A percentile compares a stretch with the other conserved stretches of the same genome.
phyloP scores from a whole-genome alignment of 2,888 invertebrate species.

The Lacanobia wlatinum region DNA sequence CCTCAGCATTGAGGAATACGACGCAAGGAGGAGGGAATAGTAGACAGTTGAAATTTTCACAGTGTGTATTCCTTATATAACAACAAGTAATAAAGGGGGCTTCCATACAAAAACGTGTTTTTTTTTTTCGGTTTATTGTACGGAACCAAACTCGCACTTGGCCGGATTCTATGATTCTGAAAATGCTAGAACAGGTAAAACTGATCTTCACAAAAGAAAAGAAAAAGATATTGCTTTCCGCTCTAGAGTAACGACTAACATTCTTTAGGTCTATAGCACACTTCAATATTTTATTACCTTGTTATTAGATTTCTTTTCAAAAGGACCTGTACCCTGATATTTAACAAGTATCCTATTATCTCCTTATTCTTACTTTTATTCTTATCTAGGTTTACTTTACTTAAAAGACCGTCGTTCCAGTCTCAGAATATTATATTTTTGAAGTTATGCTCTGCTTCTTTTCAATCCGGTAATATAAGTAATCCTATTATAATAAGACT shows the following conservation, averaged over 20 bases:
- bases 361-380: constrained; percentile 7
- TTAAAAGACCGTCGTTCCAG: background rate
- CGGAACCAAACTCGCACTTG: too few species aligned
- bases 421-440: background rate
- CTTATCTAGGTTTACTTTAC: background rate
- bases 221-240: background rate
- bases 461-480: background rate
- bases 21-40: too few species aligned
- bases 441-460: background rate
- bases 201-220: background rate
- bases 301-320: constrained; percentile 6
- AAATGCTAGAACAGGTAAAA: background rate
- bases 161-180: too few species aligned
- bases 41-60: too few species aligned
- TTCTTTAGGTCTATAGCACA: background rate
- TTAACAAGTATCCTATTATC: constrained; percentile 16
- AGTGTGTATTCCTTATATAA: too few species aligned
- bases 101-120: too few species aligned
- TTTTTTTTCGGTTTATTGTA: too few species aligned
- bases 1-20: too few species aligned
- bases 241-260: background rate
- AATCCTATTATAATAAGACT: background rate
- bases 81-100: too few species aligned
- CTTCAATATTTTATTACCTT: constrained; percentile 14
- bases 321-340: background rate